Evolutionary conservation across 2,888 invertebrate species (phyloP).

Genomic region (Timandra comae): DNA sequence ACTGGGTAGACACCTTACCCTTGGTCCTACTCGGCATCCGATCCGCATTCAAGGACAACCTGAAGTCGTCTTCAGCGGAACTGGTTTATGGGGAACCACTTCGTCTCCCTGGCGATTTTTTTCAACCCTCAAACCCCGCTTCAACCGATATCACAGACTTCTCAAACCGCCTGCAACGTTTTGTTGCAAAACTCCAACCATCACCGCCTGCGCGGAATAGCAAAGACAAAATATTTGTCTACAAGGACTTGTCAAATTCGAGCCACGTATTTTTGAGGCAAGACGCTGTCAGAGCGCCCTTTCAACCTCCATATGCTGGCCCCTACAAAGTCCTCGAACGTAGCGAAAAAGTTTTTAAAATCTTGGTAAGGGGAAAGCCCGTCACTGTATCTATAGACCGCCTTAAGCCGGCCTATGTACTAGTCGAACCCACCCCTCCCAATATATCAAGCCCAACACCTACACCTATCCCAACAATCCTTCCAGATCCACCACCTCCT

Average conservation of each 20-base stretch:
- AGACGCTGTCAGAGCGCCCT: conserved; percentile 7
- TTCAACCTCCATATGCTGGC: conserved; percentile 13
- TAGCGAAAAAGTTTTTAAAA: background rate
- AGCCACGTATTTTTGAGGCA: conserved; percentile 11
- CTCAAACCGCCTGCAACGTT: background rate
- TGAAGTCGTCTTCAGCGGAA: conserved; percentile 22
- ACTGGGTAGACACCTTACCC: conserved; percentile 7
- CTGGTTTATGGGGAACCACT: conserved; percentile 25
- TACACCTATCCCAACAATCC: too few relatives aligned
- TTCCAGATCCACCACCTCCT: too few relatives aligned
- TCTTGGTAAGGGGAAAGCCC: background rate
- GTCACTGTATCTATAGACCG: conserved; percentile 13
- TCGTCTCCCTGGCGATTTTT: conserved; percentile 24
- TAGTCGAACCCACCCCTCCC: too few relatives aligned
- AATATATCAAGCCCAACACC: too few relatives aligned
- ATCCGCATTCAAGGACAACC: conserved; percentile 10
- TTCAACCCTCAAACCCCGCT: conserved; percentile 3
- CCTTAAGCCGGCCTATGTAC: conserved; percentile 20
- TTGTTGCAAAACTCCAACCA: background rate
- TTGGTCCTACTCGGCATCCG: conserved; percentile 9
- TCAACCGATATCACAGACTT: background rate
- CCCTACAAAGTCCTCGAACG: conserved; percentile 5
- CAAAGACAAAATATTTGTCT: background rate
- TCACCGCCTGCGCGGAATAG: conserved; percentile 2
- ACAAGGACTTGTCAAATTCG: background rate